Percentiles rank a stretch among this genome's conserved stretches.
These are phyloP conservation scores for Saccopteryx leptura DNA, from an alignment of 2,113 vertebrate genomes.

Conservation along the genomic window DNA sequence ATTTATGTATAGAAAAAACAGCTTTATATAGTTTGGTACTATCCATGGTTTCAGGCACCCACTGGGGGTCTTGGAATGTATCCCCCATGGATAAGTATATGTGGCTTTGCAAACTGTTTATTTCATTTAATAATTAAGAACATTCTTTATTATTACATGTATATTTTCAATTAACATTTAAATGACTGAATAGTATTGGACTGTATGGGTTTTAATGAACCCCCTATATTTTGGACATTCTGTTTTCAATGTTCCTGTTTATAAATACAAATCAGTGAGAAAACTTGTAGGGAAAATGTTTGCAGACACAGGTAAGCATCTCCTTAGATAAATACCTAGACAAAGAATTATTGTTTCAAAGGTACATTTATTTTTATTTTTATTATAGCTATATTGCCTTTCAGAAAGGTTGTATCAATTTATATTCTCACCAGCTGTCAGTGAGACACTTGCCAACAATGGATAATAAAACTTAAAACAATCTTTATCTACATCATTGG, in stretches of 20 bases:
- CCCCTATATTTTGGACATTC: neutral
- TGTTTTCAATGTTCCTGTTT: neutral
- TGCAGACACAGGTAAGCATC: neutral
- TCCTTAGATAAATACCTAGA: conserved; percentile 56
- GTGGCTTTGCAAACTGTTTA: neutral
- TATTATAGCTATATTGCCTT: conserved; percentile 38
- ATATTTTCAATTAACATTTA: conserved; percentile 4
- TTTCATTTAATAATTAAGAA: conserved; percentile 20
- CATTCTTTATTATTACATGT: conserved; percentile 7
- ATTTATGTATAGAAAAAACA: neutral
- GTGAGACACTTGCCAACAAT: neutral
- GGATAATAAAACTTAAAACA: conserved; percentile 46
- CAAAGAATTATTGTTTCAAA: conserved; percentile 37
- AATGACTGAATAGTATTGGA: conserved; percentile 40
- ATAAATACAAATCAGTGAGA: neutral
- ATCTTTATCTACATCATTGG: neutral
- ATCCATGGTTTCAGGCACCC: neutral
- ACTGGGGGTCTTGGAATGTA: neutral
- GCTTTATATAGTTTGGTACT: neutral
- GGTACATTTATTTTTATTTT: conserved; percentile 14
- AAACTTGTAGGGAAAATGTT: neutral
- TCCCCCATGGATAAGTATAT: neutral
- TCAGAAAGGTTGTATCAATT: conserved; percentile 23
- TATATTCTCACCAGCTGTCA: neutral
- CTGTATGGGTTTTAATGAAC: conserved; percentile 33